Evolutionary conservation across 1,140 invertebrate species (phyloP), one percentile per base, ranked within the genome.

Genomic region (Samia ricini): DNA sequence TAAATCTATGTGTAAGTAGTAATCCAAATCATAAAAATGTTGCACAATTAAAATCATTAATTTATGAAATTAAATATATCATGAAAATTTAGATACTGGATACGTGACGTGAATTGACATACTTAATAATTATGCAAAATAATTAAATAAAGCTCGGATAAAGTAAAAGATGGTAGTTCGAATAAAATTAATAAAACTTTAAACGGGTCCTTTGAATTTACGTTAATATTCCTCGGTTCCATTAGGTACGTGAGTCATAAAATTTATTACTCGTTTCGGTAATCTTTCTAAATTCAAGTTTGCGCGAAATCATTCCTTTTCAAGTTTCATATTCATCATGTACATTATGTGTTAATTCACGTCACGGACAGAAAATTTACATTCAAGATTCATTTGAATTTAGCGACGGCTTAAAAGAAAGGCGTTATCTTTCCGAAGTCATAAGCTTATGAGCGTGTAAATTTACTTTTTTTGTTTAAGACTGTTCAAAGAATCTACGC

Each of bases 361-460:
- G 19, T 69, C 67, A 69, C 67, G 64, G 12, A 56, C 12, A 7
- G 19, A 23, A 22, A 10, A 60, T 69, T 69, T 69, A 52, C 67
- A 69, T 69, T 56, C 66, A 56, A 51, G 66, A 18, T 62, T 62
- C 48, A 50, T 57, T 22, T 58, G 66, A 64, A 61, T 64, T 65
- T 51, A 12, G 55, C 42, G 23, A 52, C 26, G 29, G 21, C 48
- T 64, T 61, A 50, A 52, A 61, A 61, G 57, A 64, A 61, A 63
- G 33, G 24, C 51, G 20, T 63, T 59, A 50, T 59, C 36, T 59
- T 42, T 59, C 21, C 22, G 23, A 26, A 19, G 18, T 50, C 23
- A 24, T 22, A 20, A 42, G 15, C 33, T 42, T 57, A 57, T 33
- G 33, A 56, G 42, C 7, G 57, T 26, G 42, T 50, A 50, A 8